Conservation (phyloP, 2,113 vertebrate genomes). For the Phylloscopus trochilus region DNA sequence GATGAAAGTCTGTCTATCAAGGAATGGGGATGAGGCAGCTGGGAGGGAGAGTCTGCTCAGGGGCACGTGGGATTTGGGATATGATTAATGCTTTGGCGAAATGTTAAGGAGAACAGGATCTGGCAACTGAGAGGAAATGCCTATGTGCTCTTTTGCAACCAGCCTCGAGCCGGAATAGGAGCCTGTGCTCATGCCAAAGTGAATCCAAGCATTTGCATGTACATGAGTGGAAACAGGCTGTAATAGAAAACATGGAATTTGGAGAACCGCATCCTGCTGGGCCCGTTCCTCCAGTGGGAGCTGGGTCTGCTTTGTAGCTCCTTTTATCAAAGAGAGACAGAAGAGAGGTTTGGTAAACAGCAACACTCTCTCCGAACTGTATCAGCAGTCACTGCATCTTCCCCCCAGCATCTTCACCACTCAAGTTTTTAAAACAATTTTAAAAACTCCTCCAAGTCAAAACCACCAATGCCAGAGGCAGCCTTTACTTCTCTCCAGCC, state of each 20-base stretch:
- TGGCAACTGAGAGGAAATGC: conserved; percentile 35
- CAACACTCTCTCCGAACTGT: not conserved
- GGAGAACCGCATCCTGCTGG: not conserved
- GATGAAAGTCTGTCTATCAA: conserved; percentile 27
- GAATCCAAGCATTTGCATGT: not conserved
- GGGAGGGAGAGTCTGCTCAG: not conserved
- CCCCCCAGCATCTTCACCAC: not conserved
- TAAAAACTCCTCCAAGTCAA: not conserved
- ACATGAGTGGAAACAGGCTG: not conserved
- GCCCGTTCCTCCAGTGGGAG: not conserved
- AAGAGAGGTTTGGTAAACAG: not conserved
- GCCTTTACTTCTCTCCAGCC: not conserved
- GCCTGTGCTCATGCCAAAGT: not conserved
- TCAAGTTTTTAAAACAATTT: not conserved
- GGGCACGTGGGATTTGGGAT: not conserved
- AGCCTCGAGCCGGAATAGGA: not conserved
- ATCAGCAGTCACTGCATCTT: not conserved
- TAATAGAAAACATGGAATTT: not conserved
- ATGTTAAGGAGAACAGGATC: not conserved
- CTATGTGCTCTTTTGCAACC: not conserved
- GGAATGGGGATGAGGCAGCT: conserved; percentile 23
- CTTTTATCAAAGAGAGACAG: not conserved
- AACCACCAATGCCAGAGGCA: not conserved
- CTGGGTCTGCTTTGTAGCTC: not conserved
- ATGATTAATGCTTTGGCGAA: conserved; percentile 41